These are phyloP conservation scores for Mesoligia furuncula DNA, from an alignment of 2,888 invertebrate species.

Conservation along the genomic window DNA sequence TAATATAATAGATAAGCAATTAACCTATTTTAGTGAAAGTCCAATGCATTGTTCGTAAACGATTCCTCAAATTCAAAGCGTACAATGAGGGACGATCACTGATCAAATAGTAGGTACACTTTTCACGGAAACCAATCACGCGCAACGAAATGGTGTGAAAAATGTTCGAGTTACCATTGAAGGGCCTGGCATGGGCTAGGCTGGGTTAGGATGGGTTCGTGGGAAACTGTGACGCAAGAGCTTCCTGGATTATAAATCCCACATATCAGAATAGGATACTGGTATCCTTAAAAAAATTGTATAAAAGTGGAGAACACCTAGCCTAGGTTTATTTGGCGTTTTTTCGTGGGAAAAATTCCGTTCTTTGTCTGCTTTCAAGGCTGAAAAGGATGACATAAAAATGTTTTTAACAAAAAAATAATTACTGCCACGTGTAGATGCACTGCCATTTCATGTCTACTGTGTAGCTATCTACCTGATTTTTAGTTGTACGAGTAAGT, in stretches of 20 bases:
- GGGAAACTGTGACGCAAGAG: slow-evolving; percentile 76
- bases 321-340: neutral
- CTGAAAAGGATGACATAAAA: slow-evolving; percentile 54
- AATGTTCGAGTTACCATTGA: slow-evolving; percentile 73
- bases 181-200: slow-evolving; percentile 81
- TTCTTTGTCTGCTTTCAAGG: slow-evolving; percentile 44
- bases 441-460: too few species aligned
- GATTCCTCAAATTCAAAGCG: slow-evolving; percentile 74
- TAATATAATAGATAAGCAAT: slow-evolving; percentile 50
- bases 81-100: slow-evolving; percentile 76
- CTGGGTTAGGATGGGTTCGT: slow-evolving; percentile 83
- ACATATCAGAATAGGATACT: slow-evolving; percentile 29
- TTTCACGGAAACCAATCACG: slow-evolving; percentile 80
- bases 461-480: slow-evolving; percentile 1
- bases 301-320: neutral
- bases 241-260: slow-evolving; percentile 43
- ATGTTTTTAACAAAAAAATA: slow-evolving; percentile 28
- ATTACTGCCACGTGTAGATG: slow-evolving; percentile 22
- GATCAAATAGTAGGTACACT: slow-evolving; percentile 75
- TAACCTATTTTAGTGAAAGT: slow-evolving; percentile 78
- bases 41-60: slow-evolving; percentile 68
- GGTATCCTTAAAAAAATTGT: neutral
- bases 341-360: slow-evolving; percentile 58
- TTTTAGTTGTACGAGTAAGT: neutral
- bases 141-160: slow-evolving; percentile 85